Evolutionary conservation across 2,888 invertebrate genomes (phyloP).

Genomic region (Latheticus oryzae): DNA sequence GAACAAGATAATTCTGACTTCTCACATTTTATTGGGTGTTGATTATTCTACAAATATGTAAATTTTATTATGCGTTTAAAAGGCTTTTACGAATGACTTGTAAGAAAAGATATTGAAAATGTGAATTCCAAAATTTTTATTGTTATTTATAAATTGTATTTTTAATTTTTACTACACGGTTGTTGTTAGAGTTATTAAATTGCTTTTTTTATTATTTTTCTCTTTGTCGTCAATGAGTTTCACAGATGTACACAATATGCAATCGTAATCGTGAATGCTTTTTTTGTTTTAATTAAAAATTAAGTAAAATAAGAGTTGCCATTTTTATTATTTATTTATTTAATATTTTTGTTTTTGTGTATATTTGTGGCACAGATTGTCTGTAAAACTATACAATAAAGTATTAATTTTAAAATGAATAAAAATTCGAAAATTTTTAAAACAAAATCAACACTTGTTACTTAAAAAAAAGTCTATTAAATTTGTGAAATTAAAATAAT

Average conservation of each 20-base stretch:
- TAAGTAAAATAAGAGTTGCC: conserved; percentile 36
- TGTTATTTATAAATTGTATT: conserved; percentile 34
- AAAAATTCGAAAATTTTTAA: conserved; percentile 42
- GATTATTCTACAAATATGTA: conserved; percentile 45
- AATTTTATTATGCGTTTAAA: conserved; percentile 55
- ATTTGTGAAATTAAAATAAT: conserved; percentile 31
- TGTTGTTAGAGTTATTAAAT: conserved; percentile 31
- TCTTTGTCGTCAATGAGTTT: conserved; percentile 16
- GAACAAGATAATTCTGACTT: conserved; percentile 35
- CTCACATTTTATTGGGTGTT: conserved; percentile 45
- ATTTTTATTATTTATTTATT: conserved; percentile 42
- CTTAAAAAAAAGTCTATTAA: conserved; percentile 36
- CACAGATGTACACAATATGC: conserved; percentile 39
- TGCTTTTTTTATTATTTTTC: conserved; percentile 32
- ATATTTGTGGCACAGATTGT: conserved; percentile 46
- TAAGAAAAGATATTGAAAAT: conserved; percentile 48
- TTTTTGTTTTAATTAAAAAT: conserved; percentile 43
- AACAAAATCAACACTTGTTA: conserved; percentile 51
- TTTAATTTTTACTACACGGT: conserved; percentile 41
- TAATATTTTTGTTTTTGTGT: conserved; percentile 49
- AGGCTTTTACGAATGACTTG: conserved; percentile 39
- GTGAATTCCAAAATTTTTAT: conserved; percentile 41
- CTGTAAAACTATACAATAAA: conserved; percentile 45
- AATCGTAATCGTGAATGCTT: conserved; percentile 19
- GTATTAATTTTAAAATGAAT: conserved; percentile 47